Evolutionary conservation across 2,113 vertebrate genomes (phyloP), one percentile per base, ranked within the genome.

Genomic region (Microcebus murinus): DNA sequence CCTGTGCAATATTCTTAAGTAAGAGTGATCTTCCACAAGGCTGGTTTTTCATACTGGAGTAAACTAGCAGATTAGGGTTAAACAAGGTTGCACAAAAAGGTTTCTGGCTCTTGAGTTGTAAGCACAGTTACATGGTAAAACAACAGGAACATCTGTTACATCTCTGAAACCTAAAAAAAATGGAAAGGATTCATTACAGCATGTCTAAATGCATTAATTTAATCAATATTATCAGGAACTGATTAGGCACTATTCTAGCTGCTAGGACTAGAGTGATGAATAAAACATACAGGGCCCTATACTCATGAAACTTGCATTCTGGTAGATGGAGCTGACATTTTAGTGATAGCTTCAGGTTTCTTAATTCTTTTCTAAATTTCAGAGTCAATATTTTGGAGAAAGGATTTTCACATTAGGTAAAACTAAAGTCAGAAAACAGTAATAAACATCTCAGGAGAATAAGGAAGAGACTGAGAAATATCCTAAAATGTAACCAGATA

Each of bases 381-480:
- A 71, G 39, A 71, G 17, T 45, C n/a, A 83, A 65, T 36, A 81
- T 68, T 91, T 90, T 71, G n/a, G 18, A 71, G 55, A 70, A 87
- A 95, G 9, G 1, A 86, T 50, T 90, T 87, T 95, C n/a, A 94
- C 17, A 25, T 50, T 88, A 36, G 77, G 39, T 36, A 95, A 90
- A 97, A 86, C 21, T 2, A 77, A 95, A 82, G 21, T 84, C 55
- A 84, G 57, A 77, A 67, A 88, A 90, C 3, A 91, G 57, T 92
- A 61, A 80, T 81, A 96, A 87, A 70, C 25, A 36, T 74, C 2
- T 71, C 65, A 88, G n/a, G 10, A 97, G 76, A 65, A 57, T 45
- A 90, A 67, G 79, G 67, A 4, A 86, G 34, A 90, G 29, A 86
- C 6, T 79, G n/a, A 45, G 90, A 97, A 96, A 67, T 91, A 87